Evolutionary conservation across 2,888 invertebrate genomes (phyloP), one percentile per base, ranked within the genome.

Genomic region (Pharmacophagus antenor): DNA sequence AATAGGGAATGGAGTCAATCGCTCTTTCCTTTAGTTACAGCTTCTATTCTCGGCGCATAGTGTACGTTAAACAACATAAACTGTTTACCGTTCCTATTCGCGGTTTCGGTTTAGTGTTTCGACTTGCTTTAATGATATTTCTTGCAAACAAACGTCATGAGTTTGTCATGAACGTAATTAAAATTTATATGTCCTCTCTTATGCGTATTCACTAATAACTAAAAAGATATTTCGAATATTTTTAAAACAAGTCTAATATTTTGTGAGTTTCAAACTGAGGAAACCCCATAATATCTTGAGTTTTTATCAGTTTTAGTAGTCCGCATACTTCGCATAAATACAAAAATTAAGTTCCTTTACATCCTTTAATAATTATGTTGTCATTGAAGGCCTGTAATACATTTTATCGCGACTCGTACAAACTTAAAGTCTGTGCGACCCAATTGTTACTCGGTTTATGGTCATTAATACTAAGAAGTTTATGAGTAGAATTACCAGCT

Each of bases 391-490:
- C n/a, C n/a, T n/a, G n/a, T n/a, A n/a, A n/a, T n/a, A 27, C 27
- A 10, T 7, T 27, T 5, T 27, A 10, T 27, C 27, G 10, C 27
- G 27, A 27, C 27, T 5, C 27, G 27, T 27, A 5, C 27, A 27
- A 7, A 44, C 18, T 18, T 44, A 18, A 17, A 44, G 6, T 37
- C 37, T 37, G 18, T 15, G n/a, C 18, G 42, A 18, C 42, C 42
- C 18, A 44, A 44, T 44, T 44, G 18, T 44, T 52, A 47, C 41
- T 61, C 31, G 52, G 41, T 61, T 61, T 56, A 56, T 22, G 56
- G 53, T 56, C 42, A 53, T 52, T 56, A 22, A 10, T n/a, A 57
- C 25, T 8, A 27, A 42, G 42, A 55, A 55, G 50, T 37, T 42
- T 44, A 22, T 31, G 10, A 23, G 22, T 46, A 22, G 12, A n/a